Base-by-base conservation (phyloP, 2,888 invertebrate species). In the Panzeria rudis region DNA sequence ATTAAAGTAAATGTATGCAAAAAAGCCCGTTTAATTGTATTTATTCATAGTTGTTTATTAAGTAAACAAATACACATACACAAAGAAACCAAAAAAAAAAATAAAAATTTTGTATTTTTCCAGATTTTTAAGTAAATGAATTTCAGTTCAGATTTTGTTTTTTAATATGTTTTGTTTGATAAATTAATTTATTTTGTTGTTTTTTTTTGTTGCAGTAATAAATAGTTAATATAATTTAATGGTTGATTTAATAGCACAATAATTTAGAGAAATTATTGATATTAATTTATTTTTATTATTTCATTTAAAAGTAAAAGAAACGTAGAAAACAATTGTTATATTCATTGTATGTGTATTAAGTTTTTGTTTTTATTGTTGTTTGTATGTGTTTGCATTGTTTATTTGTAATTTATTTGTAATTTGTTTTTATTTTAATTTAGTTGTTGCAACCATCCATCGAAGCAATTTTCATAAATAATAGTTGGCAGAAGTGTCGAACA, bases 401-500 rank as follows among this genome's bases (percentile, higher is more conserved):
- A 52, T 77, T 80, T 56, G 6, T 71, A 20, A 13, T 75, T 66
- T n/a, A 50, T 61, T 41, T 68, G 15, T 41, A 47, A 47, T 54
- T 72, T 29, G 35, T 72, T 54, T 50, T 69, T 59, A 13, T 77
- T 72, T 64, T n/a, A n/a, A 15, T 50, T 29, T 71, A 61, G 62
- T 59, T 81, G 66, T 86, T 68, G 66, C 68, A 69, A 72, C 86
- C 80, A 87, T 86, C 86, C 87, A 87, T 75, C 86, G 83, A 71
- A 86, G 86, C 85, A 80, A 61, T 72, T 64, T 59, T 44, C 44
- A 35, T 73, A 76, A 59, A 68, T 20, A 88, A 69, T 25, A 17
- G 61, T 78, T 61, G 89, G 88, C 89, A 90, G 90, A 91, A 50
- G 80, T 77, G 90, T 91, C 91, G 91, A 91, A 91, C 91, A 92